Percentiles rank a stretch among this genome's conserved stretches.
phyloP scores from a whole-genome alignment of 2,113 vertebrate species.

The Hepsetus odoe region DNA sequence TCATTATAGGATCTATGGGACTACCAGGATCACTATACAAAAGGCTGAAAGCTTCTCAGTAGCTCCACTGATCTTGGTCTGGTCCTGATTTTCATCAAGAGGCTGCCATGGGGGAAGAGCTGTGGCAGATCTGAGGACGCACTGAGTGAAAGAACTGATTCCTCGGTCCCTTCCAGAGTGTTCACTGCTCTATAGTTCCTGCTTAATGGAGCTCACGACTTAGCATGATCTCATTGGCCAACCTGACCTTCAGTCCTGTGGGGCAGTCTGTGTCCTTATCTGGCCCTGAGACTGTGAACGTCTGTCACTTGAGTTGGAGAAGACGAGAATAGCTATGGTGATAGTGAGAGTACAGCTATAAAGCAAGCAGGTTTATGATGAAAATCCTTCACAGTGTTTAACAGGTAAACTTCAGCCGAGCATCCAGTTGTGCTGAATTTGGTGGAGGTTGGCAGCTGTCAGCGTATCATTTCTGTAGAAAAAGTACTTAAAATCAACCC shows the following conservation, averaged over 20 bases:
- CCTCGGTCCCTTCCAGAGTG: slow-evolving; percentile 62
- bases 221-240: slow-evolving; percentile 41
- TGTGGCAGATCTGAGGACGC: slow-evolving; percentile 67
- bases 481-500: too few relatives aligned
- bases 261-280: slow-evolving; percentile 32
- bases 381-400: too few relatives aligned
- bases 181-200: slow-evolving; percentile 43
- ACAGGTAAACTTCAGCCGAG: too few relatives aligned
- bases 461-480: too few relatives aligned
- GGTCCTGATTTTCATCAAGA: slow-evolving; percentile 69
- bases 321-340: background rate
- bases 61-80: slow-evolving; percentile 64
- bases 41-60: slow-evolving; percentile 39
- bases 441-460: too few relatives aligned
- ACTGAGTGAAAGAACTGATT: slow-evolving; percentile 75
- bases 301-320: slow-evolving; percentile 15
- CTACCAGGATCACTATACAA: slow-evolving; percentile 33
- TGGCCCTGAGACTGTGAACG: slow-evolving; percentile 8
- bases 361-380: too few relatives aligned
- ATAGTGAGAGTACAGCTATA: too few relatives aligned
- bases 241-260: slow-evolving; percentile 29
- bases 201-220: slow-evolving; percentile 52
- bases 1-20: slow-evolving; percentile 30
- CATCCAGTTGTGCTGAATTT: too few relatives aligned
- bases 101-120: slow-evolving; percentile 56